Base-by-base conservation (phyloP, 2,888 invertebrate genomes). In the Thumatha senex region DNA sequence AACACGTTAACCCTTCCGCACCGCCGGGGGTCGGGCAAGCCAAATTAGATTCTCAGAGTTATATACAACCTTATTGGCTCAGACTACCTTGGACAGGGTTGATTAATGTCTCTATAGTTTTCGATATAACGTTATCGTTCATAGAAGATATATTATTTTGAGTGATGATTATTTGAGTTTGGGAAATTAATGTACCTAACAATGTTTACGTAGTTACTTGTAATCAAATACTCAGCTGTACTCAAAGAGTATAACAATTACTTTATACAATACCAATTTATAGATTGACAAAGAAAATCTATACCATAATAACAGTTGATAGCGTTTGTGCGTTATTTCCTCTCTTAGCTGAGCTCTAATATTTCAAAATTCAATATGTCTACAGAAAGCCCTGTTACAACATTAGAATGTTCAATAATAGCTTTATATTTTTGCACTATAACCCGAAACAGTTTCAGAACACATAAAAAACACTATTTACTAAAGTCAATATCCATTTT, bases 11-110 rank as follows among this genome's bases (percentile, higher is more conserved):
- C 82, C 80, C 80, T 75, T 75, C 70, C 68, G 35, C 56, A 35
- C 44, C 68, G 55, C 43, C 64, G 67, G 64, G 74, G 77, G 74
- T 69, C 67, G 70, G 68, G 62, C 65, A 70, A 66, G 65, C 77
- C 75, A 81, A 82, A 82, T 82, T 82, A 82, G 82, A 82, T 82
- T 80, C 71, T 66, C 74, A 80, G 82, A 82, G 82, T 82, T 82
- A 82, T 82, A 80, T 73, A 79, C 73, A 75, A 64, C 78, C 72
- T 79, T 82, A 81, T 82, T 80, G 83, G 79, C 68, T 62, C 53
- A 62, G 82, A 81, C 82, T 76, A 64, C 70, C 72, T 74, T 68
- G 74, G 72, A 70, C 70, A 61, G 63, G 63, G 62, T 76, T 82
- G 82, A 82, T 82, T 81, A 82, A 82, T 82, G 81, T 63, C 60